phyloP scores from a whole-genome alignment of 35 echinoderm and acorn worm species.

The Hemicentrotus pulcherrimus region DNA sequence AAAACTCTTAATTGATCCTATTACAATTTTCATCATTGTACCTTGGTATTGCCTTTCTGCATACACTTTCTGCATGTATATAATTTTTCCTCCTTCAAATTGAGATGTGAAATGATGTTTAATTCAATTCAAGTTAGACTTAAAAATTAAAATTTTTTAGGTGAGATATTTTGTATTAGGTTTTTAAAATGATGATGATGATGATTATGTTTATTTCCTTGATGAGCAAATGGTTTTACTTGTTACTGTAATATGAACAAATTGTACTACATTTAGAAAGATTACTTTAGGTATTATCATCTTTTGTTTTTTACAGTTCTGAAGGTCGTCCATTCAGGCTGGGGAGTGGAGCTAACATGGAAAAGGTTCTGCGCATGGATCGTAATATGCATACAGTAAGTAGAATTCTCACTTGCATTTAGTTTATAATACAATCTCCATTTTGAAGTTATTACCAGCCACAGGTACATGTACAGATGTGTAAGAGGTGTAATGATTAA shows the following conservation, averaged over 20 bases:
- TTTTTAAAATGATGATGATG: too few relatives aligned
- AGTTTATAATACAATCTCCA: not conserved
- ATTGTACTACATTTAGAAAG: not conserved
- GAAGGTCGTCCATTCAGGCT: slow-evolving; percentile 83
- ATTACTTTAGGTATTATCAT: not conserved
- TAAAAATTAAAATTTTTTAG: too few relatives aligned
- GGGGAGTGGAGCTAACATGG: slow-evolving; percentile 85
- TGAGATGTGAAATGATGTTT: not conserved
- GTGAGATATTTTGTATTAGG: too few relatives aligned
- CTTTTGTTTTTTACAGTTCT: slow-evolving; percentile 46
- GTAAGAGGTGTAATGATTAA: too few relatives aligned
- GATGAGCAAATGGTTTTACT: too few relatives aligned
- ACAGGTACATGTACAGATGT: too few relatives aligned
- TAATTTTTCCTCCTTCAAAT: not conserved
- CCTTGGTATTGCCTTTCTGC: not conserved
- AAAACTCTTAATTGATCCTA: too few relatives aligned
- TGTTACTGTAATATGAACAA: not conserved
- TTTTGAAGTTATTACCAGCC: too few relatives aligned
- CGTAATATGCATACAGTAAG: slow-evolving; percentile 74
- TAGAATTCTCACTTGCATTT: not conserved
- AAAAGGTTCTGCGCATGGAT: slow-evolving; percentile 84
- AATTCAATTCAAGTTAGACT: too few relatives aligned
- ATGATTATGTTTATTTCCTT: too few relatives aligned
- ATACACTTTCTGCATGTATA: not conserved
- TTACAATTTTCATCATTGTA: not conserved